Evolutionary conservation across 2,888 invertebrate species (phyloP), one percentile per base, ranked within the genome.

Genomic region (Nemotelus nigrinus): DNA sequence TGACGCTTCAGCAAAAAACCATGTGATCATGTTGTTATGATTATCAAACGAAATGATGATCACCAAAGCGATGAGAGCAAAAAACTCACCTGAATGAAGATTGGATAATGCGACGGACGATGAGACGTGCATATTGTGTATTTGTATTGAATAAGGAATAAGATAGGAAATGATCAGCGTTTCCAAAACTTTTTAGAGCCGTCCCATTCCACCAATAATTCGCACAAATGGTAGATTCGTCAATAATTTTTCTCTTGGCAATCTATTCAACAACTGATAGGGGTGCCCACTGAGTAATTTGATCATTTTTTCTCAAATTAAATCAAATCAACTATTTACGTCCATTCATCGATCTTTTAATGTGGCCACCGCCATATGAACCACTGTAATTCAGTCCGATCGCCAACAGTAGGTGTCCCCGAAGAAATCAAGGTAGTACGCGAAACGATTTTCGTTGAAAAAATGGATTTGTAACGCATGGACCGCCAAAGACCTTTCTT

Each of bases 11-110:
- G 5, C 48, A 55, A 41, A 50, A 6, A 50, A 41, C 55, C 53
- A 70, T 70, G 55, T 70, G 70, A 70, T 70, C 70, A 70, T 70
- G 70, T 70, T 70, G 70, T 70, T 70, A 70, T 53, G 70, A 70
- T 70, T 53, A 70, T 70, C 70, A 70, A 70, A 55, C 70, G 55
- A 70, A 70, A 70, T 70, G 39, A 55, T 55, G 55, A 70, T 70
- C 70, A 70, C 65, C 60, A 53, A 70, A 68, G 2, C 50, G 68
- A 39, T 4, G 50, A 25, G 41, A 25, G 39, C 41, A 60, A 60
- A n/a, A 60, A 58, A 60, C 25, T 25, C 39, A 43, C 25, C 41
- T 43, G 41, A 43, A 43, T 60, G 60, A 60, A 60, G 60, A 60
- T 60, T n/a, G 60, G 5, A 60, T 39, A 25, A 25, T 25, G 25